phyloP scores from a whole-genome alignment of 2,797 vertebrate species.

The Cryptoprocta ferox region DNA sequence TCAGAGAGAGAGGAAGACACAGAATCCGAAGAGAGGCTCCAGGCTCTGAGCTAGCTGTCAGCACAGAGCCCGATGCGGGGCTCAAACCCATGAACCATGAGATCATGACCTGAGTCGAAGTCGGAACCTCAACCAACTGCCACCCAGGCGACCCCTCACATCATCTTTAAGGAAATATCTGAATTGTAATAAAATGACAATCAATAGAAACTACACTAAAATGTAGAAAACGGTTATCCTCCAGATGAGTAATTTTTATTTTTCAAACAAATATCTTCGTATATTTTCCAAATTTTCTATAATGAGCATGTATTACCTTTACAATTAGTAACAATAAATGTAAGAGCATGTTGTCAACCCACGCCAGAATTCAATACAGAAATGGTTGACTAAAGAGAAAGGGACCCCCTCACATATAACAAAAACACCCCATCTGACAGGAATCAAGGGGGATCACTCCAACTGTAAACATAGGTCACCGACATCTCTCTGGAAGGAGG shows the following conservation, averaged over 20 bases:
- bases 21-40: too few species aligned
- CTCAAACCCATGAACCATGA: too few species aligned
- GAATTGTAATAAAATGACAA: background rate
- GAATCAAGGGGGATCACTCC: background rate
- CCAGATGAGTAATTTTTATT: slow-evolving; percentile 19
- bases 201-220: background rate
- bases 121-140: too few species aligned
- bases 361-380: background rate
- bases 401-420: background rate
- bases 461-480: background rate
- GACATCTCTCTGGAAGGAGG: background rate
- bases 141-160: background rate
- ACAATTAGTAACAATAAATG: background rate
- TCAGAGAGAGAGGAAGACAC: too few species aligned
- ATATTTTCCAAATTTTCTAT: background rate
- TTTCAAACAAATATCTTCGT: background rate
- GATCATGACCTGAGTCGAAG: too few species aligned
- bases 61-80: too few species aligned
- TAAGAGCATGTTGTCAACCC: background rate
- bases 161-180: background rate
- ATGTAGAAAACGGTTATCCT: background rate
- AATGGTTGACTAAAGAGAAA: background rate
- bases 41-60: too few species aligned
- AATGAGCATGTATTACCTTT: background rate
- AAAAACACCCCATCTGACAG: background rate